phyloP scores from a whole-genome alignment of 2,113 vertebrate genomes.

The Clarias batrachus region DNA sequence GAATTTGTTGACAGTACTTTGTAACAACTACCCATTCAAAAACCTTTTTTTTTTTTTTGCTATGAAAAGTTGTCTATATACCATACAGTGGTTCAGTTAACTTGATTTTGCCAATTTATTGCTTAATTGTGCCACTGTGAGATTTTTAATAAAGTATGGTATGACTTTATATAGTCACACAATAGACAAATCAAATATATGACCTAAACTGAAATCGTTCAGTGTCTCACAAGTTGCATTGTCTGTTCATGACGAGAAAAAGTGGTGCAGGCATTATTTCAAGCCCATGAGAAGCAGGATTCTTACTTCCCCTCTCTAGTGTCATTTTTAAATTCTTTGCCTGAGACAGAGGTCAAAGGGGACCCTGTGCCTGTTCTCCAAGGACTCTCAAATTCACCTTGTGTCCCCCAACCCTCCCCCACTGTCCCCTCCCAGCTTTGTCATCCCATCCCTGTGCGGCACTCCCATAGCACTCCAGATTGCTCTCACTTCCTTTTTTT shows the following conservation, averaged over 20 bases:
- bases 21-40: slow-evolving; percentile 18
- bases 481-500: slow-evolving; percentile 42
- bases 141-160: not conserved
- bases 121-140: not conserved
- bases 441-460: slow-evolving; percentile 48
- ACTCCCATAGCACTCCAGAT: slow-evolving; percentile 48
- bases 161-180: not conserved
- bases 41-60: not conserved
- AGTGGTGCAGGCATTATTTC: slow-evolving; percentile 53
- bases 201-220: slow-evolving; percentile 26
- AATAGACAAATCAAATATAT: slow-evolving; percentile 38
- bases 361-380: slow-evolving; percentile 43
- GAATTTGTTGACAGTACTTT: slow-evolving; percentile 55
- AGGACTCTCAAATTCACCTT: slow-evolving; percentile 54
- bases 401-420: slow-evolving; percentile 39
- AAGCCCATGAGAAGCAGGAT: slow-evolving; percentile 50
- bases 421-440: slow-evolving; percentile 53
- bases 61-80: not conserved
- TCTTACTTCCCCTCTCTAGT: slow-evolving; percentile 52
- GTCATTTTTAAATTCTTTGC: slow-evolving; percentile 58
- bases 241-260: slow-evolving; percentile 43
- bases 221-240: slow-evolving; percentile 32
- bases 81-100: not conserved
- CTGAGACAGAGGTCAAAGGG: slow-evolving; percentile 43
- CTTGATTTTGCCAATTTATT: slow-evolving; percentile 2